Conservation (phyloP, 1,140 invertebrate species). For the Pseudomyrmex concolor region DNA sequence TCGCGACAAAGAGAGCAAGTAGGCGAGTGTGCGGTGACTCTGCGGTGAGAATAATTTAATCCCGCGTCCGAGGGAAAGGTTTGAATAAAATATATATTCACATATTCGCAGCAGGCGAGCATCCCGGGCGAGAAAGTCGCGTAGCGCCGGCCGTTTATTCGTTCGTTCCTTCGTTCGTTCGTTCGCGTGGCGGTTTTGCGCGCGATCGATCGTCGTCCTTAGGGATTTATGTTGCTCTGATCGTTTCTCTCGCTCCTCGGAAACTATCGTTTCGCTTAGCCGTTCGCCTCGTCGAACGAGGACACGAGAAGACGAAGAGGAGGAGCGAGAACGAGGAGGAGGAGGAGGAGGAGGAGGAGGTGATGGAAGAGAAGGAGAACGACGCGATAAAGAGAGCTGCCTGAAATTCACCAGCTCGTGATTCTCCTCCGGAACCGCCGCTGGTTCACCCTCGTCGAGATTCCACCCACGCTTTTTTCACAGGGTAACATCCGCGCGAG, state of each 20-base stretch:
- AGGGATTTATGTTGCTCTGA: constrained; percentile 78
- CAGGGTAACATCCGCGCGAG: constrained; percentile 79
- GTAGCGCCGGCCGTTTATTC: background rate
- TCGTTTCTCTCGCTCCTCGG: constrained; percentile 79
- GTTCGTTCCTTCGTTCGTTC: constrained; percentile 10
- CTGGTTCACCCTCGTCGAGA: constrained; percentile 82
- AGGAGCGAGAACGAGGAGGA: constrained; percentile 36
- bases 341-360: constrained; percentile 28
- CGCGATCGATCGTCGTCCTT: constrained; percentile 59
- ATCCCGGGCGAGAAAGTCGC: constrained; percentile 77
- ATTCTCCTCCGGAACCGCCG: constrained; percentile 40
- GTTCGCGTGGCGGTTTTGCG: background rate
- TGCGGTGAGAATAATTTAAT: constrained; percentile 83
- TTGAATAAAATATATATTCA: constrained; percentile 86
- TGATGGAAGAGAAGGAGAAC: constrained; percentile 29
- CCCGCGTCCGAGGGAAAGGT: constrained; percentile 81
- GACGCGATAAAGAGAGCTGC: constrained; percentile 22
- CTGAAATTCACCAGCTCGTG: background rate
- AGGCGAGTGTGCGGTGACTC: constrained; percentile 40
- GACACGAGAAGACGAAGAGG: constrained; percentile 65
- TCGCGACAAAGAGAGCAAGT: constrained; percentile 1
- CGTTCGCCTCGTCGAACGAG: constrained; percentile 66
- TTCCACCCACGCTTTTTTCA: constrained; percentile 85
- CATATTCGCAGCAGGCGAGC: constrained; percentile 84
- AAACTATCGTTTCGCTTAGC: constrained; percentile 80